Conservation (phyloP, 2,888 invertebrate species). For the Calameuta idolon region DNA sequence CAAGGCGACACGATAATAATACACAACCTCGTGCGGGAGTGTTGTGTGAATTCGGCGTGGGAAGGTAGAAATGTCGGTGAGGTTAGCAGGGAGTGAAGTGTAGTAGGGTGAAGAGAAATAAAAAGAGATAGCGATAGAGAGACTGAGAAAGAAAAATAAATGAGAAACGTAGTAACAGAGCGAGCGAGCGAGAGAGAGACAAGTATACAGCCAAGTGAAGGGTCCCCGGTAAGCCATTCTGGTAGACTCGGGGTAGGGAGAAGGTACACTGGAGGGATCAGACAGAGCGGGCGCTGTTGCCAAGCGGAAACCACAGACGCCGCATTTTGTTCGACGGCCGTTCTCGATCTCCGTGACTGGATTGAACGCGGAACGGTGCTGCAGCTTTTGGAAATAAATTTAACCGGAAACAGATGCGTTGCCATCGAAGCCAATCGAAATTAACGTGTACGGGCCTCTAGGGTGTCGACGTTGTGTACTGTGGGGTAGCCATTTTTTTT, state of each 20-base stretch:
- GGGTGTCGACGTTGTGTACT: not conserved
- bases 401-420: not conserved
- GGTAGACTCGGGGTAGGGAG: slow-evolving; percentile 2
- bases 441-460: not conserved
- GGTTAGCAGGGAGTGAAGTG: not conserved
- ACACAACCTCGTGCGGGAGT: not conserved
- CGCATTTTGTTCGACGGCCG: slow-evolving; percentile 39
- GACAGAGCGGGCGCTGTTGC: slow-evolving; percentile 55
- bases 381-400: slow-evolving; percentile 2
- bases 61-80: not conserved
- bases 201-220: slow-evolving; percentile 25
- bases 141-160: not conserved
- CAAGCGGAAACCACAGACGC: slow-evolving; percentile 58
- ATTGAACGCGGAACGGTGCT: not conserved
- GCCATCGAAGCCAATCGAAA: not conserved
- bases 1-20: not conserved
- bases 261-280: slow-evolving; percentile 2
- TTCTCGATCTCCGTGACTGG: not conserved
- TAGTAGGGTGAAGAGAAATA: not conserved
- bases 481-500: too few relatives aligned
- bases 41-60: not conserved
- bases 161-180: slow-evolving; percentile 9
- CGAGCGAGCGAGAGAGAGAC: slow-evolving; percentile 21
- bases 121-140: not conserved
- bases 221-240: not conserved